Percentiles rank a stretch among this genome's conserved stretches.
Evolutionary conservation across 2,113 vertebrate genomes (phyloP).

Genomic region (Lates calcarifer): DNA sequence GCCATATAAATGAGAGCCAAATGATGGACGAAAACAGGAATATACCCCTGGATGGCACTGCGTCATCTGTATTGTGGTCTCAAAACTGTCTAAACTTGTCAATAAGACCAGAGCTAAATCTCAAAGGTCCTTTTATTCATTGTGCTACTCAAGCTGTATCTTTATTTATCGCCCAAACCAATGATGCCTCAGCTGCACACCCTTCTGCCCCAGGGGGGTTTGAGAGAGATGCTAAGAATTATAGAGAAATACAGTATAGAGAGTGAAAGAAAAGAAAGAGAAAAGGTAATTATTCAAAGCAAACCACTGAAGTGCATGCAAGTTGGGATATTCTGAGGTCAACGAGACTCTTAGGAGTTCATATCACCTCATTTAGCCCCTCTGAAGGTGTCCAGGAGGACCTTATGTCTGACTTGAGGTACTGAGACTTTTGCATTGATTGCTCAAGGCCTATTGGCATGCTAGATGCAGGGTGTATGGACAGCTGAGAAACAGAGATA

Average conservation of each 20-base stretch:
- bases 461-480: constrained; percentile 1
- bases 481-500: constrained; percentile 28
- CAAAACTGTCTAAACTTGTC: background rate
- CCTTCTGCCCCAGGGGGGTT: background rate
- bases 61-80: constrained; percentile 15
- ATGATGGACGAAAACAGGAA: constrained; percentile 20
- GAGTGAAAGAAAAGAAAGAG: background rate
- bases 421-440: background rate
- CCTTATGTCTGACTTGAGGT: background rate
- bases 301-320: constrained; percentile 17
- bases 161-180: constrained; percentile 9
- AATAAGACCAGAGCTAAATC: constrained; percentile 35
- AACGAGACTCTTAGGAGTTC: background rate
- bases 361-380: constrained; percentile 5
- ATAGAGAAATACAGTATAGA: background rate
- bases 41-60: constrained; percentile 5
- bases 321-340: constrained; percentile 18
- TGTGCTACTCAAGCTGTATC: background rate
- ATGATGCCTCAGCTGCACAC: constrained; percentile 10
- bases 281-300: background rate
- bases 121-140: constrained; percentile 35
- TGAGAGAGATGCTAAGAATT: background rate
- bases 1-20: constrained; percentile 45
- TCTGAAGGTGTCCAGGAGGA: background rate
- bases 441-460: constrained; percentile 19